Evolutionary conservation across 1,140 invertebrate genomes (phyloP), one percentile per base, ranked within the genome.

Genomic region (Idris sp.): DNA sequence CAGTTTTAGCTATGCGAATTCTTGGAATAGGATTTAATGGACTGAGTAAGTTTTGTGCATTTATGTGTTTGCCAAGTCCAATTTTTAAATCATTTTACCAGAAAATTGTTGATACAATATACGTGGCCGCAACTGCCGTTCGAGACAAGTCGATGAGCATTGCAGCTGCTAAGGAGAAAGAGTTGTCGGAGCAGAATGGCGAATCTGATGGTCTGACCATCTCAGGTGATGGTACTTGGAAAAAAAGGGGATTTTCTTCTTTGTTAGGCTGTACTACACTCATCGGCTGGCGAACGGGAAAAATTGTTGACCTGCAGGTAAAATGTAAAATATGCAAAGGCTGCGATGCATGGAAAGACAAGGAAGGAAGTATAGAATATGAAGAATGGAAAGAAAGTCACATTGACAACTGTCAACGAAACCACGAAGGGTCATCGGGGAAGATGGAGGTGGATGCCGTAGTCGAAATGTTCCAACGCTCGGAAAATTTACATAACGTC

Each of bases 381-480:
- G 40, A 56, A 31, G 54, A 62, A 18, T 62, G 43, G 33, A 15
- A 4, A 8, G 8, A 8, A 4, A 26, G 25, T 8, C 25, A 26
- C 8, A 8, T 4, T 8, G 25, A 26, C 25, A 6, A 43, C 2
- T 14, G 40, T 26, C 11, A 31, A 26, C 41, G 14, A 48, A n/a
- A n/a, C n/a, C n/a, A n/a, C n/a, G n/a, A n/a, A n/a, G n/a, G n/a
- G n/a, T n/a, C n/a, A n/a, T n/a, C 58, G 10, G 58, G 43, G 8
- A 48, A 53, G 26, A 49, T 58, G 51, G 43, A 56, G 16, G 43
- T 58, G 19, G 49, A 58, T 30, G 19, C 31, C 11, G 44, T 59
- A 16, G 11, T 59, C 5, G 8, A 49, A 18, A 69, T 62, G 30
- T 61, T 62, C 16, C 11, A 53, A 13, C 46, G 41, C 35, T 61